phyloP scores from a whole-genome alignment of 2,113 vertebrate genomes.

The Isurus oxyrinchus region DNA sequence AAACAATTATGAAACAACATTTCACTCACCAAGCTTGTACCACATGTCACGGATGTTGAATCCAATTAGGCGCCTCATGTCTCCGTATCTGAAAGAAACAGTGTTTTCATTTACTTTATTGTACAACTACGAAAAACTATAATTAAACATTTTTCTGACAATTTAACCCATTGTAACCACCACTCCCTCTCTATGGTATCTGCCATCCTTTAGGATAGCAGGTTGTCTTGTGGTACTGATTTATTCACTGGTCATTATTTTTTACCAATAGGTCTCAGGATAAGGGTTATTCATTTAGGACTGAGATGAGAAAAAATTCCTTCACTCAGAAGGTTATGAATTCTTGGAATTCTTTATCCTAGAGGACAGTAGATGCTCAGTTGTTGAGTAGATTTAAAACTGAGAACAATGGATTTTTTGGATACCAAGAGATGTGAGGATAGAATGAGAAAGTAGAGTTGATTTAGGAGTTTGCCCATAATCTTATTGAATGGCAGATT shows the following conservation, averaged over 20 bases:
- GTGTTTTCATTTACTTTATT: neutral
- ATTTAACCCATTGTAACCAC: no score
- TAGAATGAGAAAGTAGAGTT: neutral
- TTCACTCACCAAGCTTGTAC: conserved; percentile 86
- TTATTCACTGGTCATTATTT: neutral
- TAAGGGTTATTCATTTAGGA: neutral
- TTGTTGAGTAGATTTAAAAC: neutral
- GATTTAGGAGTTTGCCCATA: neutral
- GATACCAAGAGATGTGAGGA: neutral
- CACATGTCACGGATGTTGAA: conserved; percentile 95
- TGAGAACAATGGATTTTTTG: neutral
- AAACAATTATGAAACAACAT: neutral
- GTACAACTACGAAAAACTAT: neutral
- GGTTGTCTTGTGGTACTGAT: neutral
- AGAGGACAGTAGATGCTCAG: neutral
- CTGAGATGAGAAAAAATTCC: neutral
- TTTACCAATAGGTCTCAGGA: neutral
- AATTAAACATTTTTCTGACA: neutral
- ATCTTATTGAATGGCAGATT: neutral
- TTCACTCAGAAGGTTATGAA: neutral
- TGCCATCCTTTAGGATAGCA: neutral
- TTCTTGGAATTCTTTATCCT: neutral
- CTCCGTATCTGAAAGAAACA: conserved; percentile 65
- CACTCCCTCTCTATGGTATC: neutral
- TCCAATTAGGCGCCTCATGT: conserved; percentile 89